Base-by-base conservation (phyloP, 2,797 vertebrate species). In the Bufotes viridis region DNA sequence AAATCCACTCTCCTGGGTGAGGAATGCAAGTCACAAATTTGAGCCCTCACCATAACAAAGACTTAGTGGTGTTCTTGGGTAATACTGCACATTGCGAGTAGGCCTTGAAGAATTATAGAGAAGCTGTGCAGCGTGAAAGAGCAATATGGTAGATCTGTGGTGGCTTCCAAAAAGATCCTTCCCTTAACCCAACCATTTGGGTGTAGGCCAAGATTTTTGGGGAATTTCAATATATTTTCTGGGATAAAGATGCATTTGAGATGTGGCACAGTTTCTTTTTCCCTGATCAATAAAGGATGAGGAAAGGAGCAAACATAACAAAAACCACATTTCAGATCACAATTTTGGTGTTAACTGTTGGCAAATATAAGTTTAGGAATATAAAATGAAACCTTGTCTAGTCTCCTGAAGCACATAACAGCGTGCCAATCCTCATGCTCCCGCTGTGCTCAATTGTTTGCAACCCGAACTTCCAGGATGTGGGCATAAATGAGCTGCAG, bases 1-100 rank as follows among this genome's bases (percentile, higher is more conserved):
- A 91, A 83, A 95, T 80, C 89, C 95, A 90, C 90, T 94, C 61
- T 94, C 92, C 65, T 96, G 96, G 96, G 93, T 92, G 17, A 91
- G 95, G 90, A 85, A 92, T 83, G 90, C 94, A 87, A 90, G 93
- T 78, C 92, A 91, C 84, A 96, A 94, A 85, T 96, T 96, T 34
- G 95, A 96, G 86, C 94, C 96, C 55, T 61, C 80, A 74, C 85
- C 85, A 20, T 89, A 89, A 74, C 51, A 82, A 72, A 89, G 80
- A 84, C 42, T 26, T 24, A 24, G 51, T 12, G 63, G 20, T 72
- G 34, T 69, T 9, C 57, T 26, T 75, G 57, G 55, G 58, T 74
- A 57, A 65, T 72, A 74, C 26, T 88, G 65, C 72, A 87, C 53
- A 82, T 65, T 82, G 74, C 18, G 69, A 82, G 29, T 53, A 81